Base-by-base conservation (phyloP, 2,113 vertebrate genomes). In the Phylloscopus trochilus region DNA sequence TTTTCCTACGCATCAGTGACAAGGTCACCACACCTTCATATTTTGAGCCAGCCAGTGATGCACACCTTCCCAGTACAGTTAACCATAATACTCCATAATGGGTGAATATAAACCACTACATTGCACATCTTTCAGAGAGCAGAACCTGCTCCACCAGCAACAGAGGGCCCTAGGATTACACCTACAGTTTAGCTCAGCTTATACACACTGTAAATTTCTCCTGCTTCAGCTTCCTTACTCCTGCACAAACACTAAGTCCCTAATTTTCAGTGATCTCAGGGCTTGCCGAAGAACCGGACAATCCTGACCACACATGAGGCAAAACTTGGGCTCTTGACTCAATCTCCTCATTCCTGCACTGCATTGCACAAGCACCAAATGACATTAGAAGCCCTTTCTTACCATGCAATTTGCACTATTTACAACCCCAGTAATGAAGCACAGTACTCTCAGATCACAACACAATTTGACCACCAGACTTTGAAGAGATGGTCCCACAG, bases 271-370 rank as follows among this genome's bases (percentile, higher is more conserved):
- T 28, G 43, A 63, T 22, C 6, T 47, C 87, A 59, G 28, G 87
- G 26, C 27, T 30, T 3, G 0, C 35, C 1, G 3, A 68, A 23
- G 55, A 89, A 70, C 37, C 58, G 31, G 19, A 44, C 0, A 0
- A 59, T 51, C 31, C 22, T 41, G 51, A 74, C 15, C 6, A 1
- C 31, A 62, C 9, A 69, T 11, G 51, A 35, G 16, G 17, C 41
- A 81, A 87, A 83, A 74, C 28, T n/a, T 37, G 35, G 0, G 2
- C 22, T 60, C 24, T 81, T 35, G 11, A 58, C 56, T 59, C 46
- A n/a, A 6, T 66, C 60, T 59, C 69, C 49, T 33, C 41, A 52
- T 60, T 76, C 37, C 60, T 27, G 59, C 0, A 1, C 43, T 22
- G 31, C 15, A 23, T 6, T 78, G 47, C 15, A 59, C 0, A 0